Conservation (phyloP, 1,140 invertebrate species). For the Calycopis cecrops region DNA sequence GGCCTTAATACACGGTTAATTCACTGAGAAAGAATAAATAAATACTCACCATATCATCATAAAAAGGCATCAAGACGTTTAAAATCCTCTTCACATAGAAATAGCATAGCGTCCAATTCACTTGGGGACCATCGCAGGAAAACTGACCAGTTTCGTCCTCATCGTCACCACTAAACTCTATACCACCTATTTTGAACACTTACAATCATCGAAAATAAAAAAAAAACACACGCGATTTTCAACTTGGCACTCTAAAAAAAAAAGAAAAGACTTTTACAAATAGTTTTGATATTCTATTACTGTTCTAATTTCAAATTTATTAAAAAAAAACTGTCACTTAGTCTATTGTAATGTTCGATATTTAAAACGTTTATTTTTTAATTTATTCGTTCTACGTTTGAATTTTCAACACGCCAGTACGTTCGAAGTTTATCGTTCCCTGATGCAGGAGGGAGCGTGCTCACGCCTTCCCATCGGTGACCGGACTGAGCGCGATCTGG, state of each 20-base stretch:
- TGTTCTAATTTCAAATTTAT: neutral
- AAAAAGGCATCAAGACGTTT: constrained; percentile 60
- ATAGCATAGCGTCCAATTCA: constrained; percentile 65
- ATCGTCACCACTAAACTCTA: constrained; percentile 28
- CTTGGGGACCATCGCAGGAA: constrained; percentile 38
- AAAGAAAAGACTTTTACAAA: neutral
- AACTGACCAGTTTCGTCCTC: constrained; percentile 26
- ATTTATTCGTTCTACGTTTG: no score
- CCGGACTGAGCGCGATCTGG: constrained; percentile 6
- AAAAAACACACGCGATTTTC: neutral
- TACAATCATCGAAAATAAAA: neutral
- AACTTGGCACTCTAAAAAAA: neutral
- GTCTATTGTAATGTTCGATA: no score
- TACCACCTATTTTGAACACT: constrained; percentile 51
- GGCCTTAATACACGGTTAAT: no score
- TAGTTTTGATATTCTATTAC: neutral
- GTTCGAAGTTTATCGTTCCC: no score
- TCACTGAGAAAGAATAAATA: no score
- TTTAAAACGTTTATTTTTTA: no score
- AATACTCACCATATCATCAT: constrained; percentile 63
- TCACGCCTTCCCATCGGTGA: neutral
- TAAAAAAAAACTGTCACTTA: no score
- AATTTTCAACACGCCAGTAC: no score
- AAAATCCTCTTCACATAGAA: constrained; percentile 50
- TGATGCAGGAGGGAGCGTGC: neutral